A percentile compares a stretch with the other conserved stretches of the same genome.
Evolutionary conservation across 2,797 vertebrate species (phyloP).

Genomic region (Fistularia tabacaria): DNA sequence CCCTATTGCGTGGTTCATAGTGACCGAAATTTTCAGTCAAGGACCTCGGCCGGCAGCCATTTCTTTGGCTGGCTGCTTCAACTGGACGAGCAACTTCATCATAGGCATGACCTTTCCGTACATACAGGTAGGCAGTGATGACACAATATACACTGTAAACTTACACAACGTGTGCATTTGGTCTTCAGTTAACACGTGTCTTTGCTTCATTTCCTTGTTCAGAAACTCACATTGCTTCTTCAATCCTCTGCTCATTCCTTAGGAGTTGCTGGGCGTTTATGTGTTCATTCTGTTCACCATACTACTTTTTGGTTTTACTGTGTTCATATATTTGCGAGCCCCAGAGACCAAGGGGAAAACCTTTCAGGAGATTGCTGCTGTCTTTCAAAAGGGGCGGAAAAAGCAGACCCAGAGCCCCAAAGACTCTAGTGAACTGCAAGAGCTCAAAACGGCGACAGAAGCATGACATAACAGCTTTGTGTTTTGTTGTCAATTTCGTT

Average conservation of each 20-base stretch:
- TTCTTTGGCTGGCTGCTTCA: constrained; percentile 87
- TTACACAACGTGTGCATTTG: not conserved
- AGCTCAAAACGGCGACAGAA: constrained; percentile 72
- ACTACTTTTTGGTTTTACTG: constrained; percentile 80
- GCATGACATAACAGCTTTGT: constrained; percentile 61
- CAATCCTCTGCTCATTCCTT: constrained; percentile 4
- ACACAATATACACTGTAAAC: not conserved
- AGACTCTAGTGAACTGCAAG: constrained; percentile 77
- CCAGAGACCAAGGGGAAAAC: constrained; percentile 95
- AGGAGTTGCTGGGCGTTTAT: constrained; percentile 80
- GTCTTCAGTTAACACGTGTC: not conserved
- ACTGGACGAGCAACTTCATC: constrained; percentile 96
- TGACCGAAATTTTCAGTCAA: constrained; percentile 97
- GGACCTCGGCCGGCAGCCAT: constrained; percentile 91
- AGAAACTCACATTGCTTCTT: not conserved
- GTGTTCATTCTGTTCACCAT: constrained; percentile 87
- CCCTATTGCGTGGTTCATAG: constrained; percentile 98
- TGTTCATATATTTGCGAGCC: constrained; percentile 86
- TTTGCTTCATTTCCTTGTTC: not conserved
- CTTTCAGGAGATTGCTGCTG: constrained; percentile 87
- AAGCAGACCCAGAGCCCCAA: constrained; percentile 4
- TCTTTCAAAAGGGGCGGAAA: constrained; percentile 78
- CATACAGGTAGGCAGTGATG: constrained; percentile 74
- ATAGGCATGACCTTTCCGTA: constrained; percentile 91
- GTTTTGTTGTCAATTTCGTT: not conserved